Evolutionary conservation across 2,797 vertebrate species (phyloP).

Genomic region (Sebastes iracundus): DNA sequence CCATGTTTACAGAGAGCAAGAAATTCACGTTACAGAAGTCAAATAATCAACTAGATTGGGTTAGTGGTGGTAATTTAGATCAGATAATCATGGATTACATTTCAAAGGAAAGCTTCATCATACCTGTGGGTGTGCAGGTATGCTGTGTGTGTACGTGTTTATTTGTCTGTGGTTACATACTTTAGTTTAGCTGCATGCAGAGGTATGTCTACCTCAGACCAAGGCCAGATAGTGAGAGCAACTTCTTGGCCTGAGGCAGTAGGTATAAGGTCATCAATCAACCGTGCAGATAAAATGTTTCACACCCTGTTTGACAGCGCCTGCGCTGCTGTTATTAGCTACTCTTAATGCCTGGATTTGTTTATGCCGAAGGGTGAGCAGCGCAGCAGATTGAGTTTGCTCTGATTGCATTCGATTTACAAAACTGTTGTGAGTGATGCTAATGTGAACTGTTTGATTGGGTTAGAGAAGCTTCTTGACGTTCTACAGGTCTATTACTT

Average conservation of each 20-base stretch:
- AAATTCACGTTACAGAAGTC: neutral
- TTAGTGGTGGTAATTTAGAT: neutral
- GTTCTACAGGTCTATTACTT: slow-evolving; percentile 10
- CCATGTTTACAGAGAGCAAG: neutral
- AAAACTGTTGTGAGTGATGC: slow-evolving; percentile 43
- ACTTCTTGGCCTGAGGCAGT: slow-evolving; percentile 35
- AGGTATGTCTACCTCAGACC: slow-evolving; percentile 27
- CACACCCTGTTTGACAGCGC: slow-evolving; percentile 40
- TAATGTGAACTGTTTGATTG: slow-evolving; percentile 54
- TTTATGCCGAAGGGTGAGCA: slow-evolving; percentile 59
- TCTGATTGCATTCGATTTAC: slow-evolving; percentile 62
- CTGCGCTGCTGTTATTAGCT: slow-evolving; percentile 48
- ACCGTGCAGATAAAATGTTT: slow-evolving; percentile 56
- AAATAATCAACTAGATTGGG: neutral
- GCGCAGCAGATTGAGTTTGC: slow-evolving; percentile 39
- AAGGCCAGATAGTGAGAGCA: slow-evolving; percentile 19
- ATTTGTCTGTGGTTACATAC: slow-evolving; percentile 12
- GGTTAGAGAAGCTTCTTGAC: slow-evolving; percentile 19
- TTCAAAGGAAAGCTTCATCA: slow-evolving; percentile 8
- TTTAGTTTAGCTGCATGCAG: slow-evolving; percentile 12
- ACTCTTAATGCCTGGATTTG: slow-evolving; percentile 58
- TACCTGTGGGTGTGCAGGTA: slow-evolving; percentile 5
- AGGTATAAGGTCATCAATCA: slow-evolving; percentile 52
- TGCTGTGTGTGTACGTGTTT: slow-evolving; percentile 10
- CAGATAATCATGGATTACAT: slow-evolving; percentile 1